Evolutionary conservation across 2,888 invertebrate species (phyloP).

Genomic region (Microctonus aethiopoides): DNA sequence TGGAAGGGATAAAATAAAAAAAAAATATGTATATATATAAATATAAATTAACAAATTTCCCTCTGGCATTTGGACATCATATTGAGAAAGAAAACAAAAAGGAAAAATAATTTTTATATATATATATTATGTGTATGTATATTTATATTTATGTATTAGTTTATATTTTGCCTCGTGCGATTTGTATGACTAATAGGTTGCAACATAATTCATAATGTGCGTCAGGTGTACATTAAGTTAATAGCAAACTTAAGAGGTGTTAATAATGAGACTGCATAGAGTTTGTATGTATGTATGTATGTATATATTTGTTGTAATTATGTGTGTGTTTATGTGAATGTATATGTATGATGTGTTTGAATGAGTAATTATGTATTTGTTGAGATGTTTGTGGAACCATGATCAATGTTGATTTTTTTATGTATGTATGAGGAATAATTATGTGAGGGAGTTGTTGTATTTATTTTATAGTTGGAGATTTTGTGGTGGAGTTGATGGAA

Average conservation of each 20-base stretch:
- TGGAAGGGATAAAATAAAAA: background rate
- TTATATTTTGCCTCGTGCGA: slow-evolving; percentile 31
- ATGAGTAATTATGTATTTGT: too few relatives aligned
- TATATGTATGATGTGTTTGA: too few relatives aligned
- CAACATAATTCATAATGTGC: slow-evolving; percentile 43
- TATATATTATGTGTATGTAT: too few relatives aligned
- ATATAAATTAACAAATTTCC: background rate
- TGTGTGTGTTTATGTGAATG: too few relatives aligned
- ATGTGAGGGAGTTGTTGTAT: too few relatives aligned
- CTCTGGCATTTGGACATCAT: slow-evolving; percentile 4
- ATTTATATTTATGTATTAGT: too few relatives aligned
- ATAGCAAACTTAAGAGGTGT: slow-evolving; percentile 44
- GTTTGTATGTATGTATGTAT: slow-evolving; percentile 19
- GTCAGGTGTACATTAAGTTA: slow-evolving; percentile 45
- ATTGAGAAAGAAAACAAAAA: background rate
- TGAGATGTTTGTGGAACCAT: too few relatives aligned
- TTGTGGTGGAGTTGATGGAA: too few relatives aligned
- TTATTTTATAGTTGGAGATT: too few relatives aligned
- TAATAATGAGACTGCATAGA: slow-evolving; percentile 37
- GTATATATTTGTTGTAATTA: too few relatives aligned
- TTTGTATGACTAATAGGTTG: slow-evolving; percentile 42
- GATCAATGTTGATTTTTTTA: too few relatives aligned
- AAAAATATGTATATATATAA: background rate
- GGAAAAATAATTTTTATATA: background rate
- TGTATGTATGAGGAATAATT: too few relatives aligned